phyloP scores from a whole-genome alignment of 35 echinoderm and acorn worm species.

The Apostichopus parvimensis region DNA sequence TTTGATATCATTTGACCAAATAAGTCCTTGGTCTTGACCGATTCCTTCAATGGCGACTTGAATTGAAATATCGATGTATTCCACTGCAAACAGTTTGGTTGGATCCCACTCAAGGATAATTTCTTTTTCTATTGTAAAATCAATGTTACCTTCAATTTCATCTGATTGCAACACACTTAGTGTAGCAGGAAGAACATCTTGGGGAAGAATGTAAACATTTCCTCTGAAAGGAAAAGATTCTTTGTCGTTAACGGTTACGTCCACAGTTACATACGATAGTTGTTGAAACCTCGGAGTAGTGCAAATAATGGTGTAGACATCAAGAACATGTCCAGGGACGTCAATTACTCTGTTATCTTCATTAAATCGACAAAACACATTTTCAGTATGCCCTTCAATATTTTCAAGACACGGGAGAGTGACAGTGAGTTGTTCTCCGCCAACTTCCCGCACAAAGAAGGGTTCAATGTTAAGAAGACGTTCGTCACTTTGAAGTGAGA shows the following conservation, averaged over 20 bases:
- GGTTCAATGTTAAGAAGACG: constrained; percentile 55
- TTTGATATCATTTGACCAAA: constrained; percentile 1
- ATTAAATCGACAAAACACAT: constrained; percentile 46
- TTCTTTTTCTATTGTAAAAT: constrained; percentile 16
- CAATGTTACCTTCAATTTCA: constrained; percentile 18
- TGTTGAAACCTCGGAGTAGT: constrained; percentile 62
- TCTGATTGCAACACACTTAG: constrained; percentile 13
- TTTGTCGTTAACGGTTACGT: constrained; percentile 28
- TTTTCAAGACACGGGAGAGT: constrained; percentile 63
- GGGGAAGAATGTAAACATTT: constrained; percentile 48
- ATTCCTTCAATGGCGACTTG: not conserved
- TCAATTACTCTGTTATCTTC: constrained; percentile 17
- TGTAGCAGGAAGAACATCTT: constrained; percentile 46
- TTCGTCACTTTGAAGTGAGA: constrained; percentile 49
- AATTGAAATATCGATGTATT: constrained; percentile 27
- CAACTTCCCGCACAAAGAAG: constrained; percentile 62
- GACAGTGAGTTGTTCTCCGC: constrained; percentile 53
- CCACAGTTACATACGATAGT: constrained; percentile 37
- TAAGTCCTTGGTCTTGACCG: not conserved
- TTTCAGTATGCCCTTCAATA: not conserved
- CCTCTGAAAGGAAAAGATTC: constrained; percentile 61
- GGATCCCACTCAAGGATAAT: constrained; percentile 47
- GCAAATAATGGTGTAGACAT: constrained; percentile 55
- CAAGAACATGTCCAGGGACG: constrained; percentile 1
- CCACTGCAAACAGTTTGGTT: not conserved